Conservation (phyloP, 2,888 invertebrate species). For the Acholoe squamosa region DNA sequence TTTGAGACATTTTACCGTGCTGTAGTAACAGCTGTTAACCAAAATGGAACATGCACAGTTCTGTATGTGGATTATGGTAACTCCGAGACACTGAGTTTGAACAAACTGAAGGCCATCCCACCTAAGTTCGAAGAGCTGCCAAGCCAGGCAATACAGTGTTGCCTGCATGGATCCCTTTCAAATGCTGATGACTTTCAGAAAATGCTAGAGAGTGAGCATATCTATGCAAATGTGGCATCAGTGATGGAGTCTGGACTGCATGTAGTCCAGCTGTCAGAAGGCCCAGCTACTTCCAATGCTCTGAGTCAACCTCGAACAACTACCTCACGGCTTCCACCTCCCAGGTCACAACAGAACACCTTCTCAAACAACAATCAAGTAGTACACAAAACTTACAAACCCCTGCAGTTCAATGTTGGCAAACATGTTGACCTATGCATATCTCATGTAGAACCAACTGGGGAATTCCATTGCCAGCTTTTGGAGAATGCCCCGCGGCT, state of each 20-base stretch:
- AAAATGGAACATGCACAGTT: conserved; percentile 6
- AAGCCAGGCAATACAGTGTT: conserved; percentile 40
- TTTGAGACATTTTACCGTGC: conserved; percentile 50
- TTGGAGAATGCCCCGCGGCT: conserved; percentile 42
- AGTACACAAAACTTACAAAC: background rate
- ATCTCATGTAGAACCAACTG: conserved; percentile 62
- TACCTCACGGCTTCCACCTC: background rate
- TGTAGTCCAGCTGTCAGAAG: conserved; percentile 40
- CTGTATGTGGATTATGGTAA: conserved; percentile 53
- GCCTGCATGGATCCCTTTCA: conserved; percentile 7
- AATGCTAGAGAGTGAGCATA: conserved; percentile 45
- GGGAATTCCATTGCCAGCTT: conserved; percentile 63
- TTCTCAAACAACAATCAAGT: background rate
- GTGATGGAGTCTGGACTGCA: conserved; percentile 37
- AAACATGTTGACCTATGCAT: conserved; percentile 62
- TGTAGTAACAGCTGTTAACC: conserved; percentile 1
- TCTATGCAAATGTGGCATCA: conserved; percentile 46
- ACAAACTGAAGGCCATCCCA: background rate
- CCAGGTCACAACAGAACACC: background rate
- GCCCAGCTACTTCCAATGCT: background rate
- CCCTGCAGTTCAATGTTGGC: conserved; percentile 61
- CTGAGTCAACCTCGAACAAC: background rate
- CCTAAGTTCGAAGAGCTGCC: background rate
- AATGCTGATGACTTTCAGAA: conserved; percentile 29
- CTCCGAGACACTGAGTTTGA: background rate